Evolutionary conservation across 2,797 vertebrate species (phyloP), one percentile per base, ranked within the genome.

Genomic region (Furcifer pardalis): DNA sequence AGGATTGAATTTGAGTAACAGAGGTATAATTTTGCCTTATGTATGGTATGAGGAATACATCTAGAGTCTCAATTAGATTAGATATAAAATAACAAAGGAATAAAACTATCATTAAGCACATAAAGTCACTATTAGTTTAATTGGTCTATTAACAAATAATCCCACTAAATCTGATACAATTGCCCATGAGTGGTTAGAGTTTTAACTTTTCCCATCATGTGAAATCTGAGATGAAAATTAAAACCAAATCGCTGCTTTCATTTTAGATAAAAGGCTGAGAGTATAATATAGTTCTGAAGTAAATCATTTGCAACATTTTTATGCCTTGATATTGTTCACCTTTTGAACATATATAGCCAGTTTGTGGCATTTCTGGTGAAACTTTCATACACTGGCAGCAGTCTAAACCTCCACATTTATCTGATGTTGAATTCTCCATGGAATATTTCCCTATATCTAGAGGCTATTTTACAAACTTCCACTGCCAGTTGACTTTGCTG

Each of bases 111-210:
- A 46, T 30, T 71, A 71, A n/a, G 82, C 59, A 71, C 65, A 84
- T 84, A 84, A 84, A 71, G 77, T 71, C 60, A 75, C 65, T 71
- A n/a, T 71, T 78, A 84, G 75, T 78, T 71, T 84, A 78, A 71
- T 78, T 62, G 40, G 23, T 46, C 75, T 77, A n/a, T 84, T 78
- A 71, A n/a, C 19, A 40, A 32, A 59, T 46, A 56, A 56, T 56
- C 13, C 8, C 4, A 63, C 72, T 75, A 60, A 27, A 69, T 71
- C 49, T 59, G 49, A 77, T 78, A 84, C 82, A 84, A 62, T 62
- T 78, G 37, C 52, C n/a, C 25, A 17, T 59, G n/a, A 84, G 82
- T 60, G 65, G 75, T 77, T 69, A 84, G 49, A 71, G 49, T 77
- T 69, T 69, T 69, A 77, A 69, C 71, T 71, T 69, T 10, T 25